Percentiles rank a stretch among this genome's conserved stretches.
Evolutionary conservation across 2,113 vertebrate genomes (phyloP).

Genomic region (Motacilla alba): DNA sequence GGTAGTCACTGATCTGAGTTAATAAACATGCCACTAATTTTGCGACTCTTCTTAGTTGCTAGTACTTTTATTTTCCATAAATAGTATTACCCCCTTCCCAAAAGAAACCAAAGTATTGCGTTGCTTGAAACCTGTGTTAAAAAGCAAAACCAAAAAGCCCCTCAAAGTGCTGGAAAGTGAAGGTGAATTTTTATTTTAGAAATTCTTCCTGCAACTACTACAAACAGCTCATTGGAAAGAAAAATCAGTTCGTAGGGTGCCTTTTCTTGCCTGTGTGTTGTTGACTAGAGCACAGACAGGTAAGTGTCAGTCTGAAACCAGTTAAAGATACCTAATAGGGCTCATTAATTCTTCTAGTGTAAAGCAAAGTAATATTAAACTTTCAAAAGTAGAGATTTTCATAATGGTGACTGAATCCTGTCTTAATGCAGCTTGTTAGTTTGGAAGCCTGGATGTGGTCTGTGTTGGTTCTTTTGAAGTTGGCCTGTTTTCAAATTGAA

Average conservation of each 20-base stretch:
- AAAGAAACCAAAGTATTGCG: background rate
- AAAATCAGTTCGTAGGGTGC: background rate
- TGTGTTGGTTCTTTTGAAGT: background rate
- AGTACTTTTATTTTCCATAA: background rate
- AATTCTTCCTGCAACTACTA: background rate
- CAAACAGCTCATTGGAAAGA: background rate
- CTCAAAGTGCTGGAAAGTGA: background rate
- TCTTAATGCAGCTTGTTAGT: background rate
- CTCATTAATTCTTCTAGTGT: background rate
- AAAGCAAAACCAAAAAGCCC: background rate
- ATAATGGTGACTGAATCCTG: background rate
- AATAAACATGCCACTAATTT: background rate
- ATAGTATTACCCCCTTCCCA: background rate
- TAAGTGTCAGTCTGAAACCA: background rate
- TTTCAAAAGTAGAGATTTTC: background rate
- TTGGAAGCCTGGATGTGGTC: background rate
- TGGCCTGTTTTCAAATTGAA: background rate
- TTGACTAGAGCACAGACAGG: background rate
- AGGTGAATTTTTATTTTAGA: background rate
- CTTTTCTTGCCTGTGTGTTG: background rate
- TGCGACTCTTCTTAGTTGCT: background rate
- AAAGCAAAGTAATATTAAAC: background rate
- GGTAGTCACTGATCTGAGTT: background rate
- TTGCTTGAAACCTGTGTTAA: background rate
- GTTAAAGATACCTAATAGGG: background rate